phyloP scores from a whole-genome alignment of 2,797 vertebrate genomes.

The Melanotaenia nigrans region DNA sequence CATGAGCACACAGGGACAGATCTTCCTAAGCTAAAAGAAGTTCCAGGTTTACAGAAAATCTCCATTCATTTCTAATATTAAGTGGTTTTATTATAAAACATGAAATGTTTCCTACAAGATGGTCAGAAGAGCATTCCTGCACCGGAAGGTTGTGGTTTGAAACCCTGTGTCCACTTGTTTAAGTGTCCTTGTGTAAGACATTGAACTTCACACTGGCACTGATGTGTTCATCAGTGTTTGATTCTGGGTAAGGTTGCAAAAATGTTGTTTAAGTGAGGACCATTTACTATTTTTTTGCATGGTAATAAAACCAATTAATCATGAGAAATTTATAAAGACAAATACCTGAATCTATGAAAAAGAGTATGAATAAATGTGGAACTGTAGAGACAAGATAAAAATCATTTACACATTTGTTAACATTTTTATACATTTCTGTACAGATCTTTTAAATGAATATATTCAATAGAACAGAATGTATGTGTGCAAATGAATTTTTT shows the following conservation, averaged over 20 bases:
- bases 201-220: neutral
- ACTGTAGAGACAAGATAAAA: neutral
- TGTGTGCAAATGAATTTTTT: too few species aligned
- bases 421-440: neutral
- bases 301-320: neutral
- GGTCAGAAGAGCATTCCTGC: neutral
- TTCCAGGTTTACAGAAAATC: constrained; percentile 4
- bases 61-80: neutral
- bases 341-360: too few species aligned
- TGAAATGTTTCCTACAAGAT: neutral
- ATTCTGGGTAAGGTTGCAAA: too few species aligned
- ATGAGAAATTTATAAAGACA: neutral
- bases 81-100: neutral
- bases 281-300: too few species aligned
- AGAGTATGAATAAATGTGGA: too few species aligned
- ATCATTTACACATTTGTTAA: neutral
- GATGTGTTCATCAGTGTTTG: neutral
- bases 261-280: too few species aligned
- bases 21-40: constrained; percentile 28
- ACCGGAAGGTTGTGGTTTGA: neutral
- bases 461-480: too few species aligned
- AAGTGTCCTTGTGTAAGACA: too few species aligned
- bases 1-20: constrained; percentile 47
- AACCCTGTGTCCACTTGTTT: too few species aligned
- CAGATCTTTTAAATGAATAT: neutral